These are phyloP conservation scores for Melitaea athalia DNA, from an alignment of 2,888 invertebrate genomes.

Conservation along the genomic window DNA sequence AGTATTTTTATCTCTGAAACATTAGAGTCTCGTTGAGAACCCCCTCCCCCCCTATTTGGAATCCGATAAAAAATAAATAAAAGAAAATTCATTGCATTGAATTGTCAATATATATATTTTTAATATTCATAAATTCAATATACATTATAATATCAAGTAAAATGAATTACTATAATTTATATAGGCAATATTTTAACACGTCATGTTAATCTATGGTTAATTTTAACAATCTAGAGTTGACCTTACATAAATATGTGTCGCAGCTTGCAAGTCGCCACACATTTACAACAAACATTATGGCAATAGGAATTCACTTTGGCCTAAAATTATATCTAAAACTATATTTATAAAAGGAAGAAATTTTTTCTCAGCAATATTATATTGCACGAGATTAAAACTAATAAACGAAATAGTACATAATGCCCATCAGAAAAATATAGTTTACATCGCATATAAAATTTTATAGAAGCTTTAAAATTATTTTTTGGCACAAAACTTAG, in stretches of 20 bases:
- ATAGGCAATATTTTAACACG: conserved; percentile 83
- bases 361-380: conserved; percentile 63
- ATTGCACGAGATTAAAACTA: conserved; percentile 64
- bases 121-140: conserved; percentile 83
- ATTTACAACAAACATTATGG: conserved; percentile 71
- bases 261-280: conserved; percentile 40
- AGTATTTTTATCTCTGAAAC: too few relatives aligned
- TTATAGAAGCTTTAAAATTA: conserved; percentile 63
- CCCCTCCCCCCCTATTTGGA: too few relatives aligned
- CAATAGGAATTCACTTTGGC: conserved; percentile 79
- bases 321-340: conserved; percentile 52
- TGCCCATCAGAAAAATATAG: conserved; percentile 69
- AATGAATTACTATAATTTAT: conserved; percentile 82
- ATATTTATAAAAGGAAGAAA: conserved; percentile 50
- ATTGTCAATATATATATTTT: conserved; percentile 81
- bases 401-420: conserved; percentile 66
- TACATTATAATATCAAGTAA: conserved; percentile 83
- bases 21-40: too few relatives aligned
- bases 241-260: conserved; percentile 70
- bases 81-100: conserved; percentile 59
- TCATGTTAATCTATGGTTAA: conserved; percentile 81
- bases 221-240: conserved; percentile 77
- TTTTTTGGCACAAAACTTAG: conserved; percentile 69
- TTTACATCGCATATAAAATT: conserved; percentile 53
- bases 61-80: conserved; percentile 1